Evolutionary conservation across 2,888 invertebrate species (phyloP).

Genomic region (Cyclophora albipunctata): DNA sequence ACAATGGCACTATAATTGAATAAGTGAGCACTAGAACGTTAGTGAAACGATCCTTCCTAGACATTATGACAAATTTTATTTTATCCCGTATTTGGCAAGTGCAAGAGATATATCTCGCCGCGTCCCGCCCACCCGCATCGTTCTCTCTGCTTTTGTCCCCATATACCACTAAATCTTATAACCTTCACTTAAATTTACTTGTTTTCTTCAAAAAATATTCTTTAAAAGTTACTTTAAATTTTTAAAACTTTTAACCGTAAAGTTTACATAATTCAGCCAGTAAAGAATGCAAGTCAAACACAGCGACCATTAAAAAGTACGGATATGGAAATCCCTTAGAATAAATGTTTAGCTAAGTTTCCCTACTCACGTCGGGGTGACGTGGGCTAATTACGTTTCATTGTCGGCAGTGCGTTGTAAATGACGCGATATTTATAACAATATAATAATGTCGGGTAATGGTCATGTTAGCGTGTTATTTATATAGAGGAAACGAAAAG

Average conservation of each 20-base stretch:
- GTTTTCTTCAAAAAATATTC: slow-evolving; percentile 36
- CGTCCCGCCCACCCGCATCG: slow-evolving; percentile 43
- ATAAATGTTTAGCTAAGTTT: slow-evolving; percentile 22
- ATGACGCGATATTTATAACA: slow-evolving; percentile 23
- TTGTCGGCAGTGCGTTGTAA: slow-evolving; percentile 28
- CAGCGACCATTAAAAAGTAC: neutral
- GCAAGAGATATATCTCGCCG: slow-evolving; percentile 44
- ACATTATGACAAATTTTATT: slow-evolving; percentile 40
- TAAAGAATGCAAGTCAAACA: no score
- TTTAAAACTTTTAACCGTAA: neutral
- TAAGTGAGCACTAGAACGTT: no score
- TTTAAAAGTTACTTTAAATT: slow-evolving; percentile 7
- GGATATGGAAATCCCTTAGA: slow-evolving; percentile 10
- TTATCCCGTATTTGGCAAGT: slow-evolving; percentile 43
- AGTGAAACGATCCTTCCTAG: slow-evolving; percentile 17
- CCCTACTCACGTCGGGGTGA: slow-evolving; percentile 28
- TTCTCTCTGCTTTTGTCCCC: slow-evolving; percentile 51
- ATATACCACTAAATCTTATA: slow-evolving; percentile 56
- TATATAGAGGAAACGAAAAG: slow-evolving; percentile 21
- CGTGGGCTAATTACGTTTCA: slow-evolving; percentile 34
- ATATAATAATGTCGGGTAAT: slow-evolving; percentile 3
- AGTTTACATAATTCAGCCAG: no score
- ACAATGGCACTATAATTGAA: no score
- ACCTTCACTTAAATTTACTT: slow-evolving; percentile 48
- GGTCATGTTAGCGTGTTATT: slow-evolving; percentile 3